Evolutionary conservation across 2,888 invertebrate genomes (phyloP).

Genomic region (Octonoba sinensis): DNA sequence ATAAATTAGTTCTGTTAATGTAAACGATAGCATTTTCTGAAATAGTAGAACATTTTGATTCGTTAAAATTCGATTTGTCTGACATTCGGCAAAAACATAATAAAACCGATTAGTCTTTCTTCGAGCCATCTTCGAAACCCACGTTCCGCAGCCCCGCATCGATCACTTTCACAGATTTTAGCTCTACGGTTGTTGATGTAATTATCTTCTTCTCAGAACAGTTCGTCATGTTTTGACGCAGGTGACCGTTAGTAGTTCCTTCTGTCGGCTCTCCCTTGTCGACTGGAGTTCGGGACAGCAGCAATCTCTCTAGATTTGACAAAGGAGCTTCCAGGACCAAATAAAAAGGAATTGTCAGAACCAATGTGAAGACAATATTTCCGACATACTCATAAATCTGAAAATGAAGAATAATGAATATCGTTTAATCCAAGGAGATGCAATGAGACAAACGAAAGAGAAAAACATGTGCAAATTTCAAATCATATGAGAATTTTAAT

Average conservation of each 20-base stretch:
- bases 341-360: conserved; percentile 34
- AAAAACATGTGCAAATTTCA: too few species aligned
- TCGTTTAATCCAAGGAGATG: too few species aligned
- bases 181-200: neutral
- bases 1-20: too few species aligned
- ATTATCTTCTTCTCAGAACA: neutral
- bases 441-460: too few species aligned
- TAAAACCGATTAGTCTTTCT: too few species aligned
- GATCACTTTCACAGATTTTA: conserved; percentile 31
- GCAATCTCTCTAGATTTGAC: conserved; percentile 41
- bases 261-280: neutral
- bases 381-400: conserved; percentile 46
- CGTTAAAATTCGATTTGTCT: too few species aligned
- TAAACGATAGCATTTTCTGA: too few species aligned
- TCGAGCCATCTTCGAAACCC: neutral
- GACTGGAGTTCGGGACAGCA: neutral
- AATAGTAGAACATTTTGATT: too few species aligned
- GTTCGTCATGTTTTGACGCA: neutral
- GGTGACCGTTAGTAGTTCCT: neutral
- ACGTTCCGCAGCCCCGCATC: conserved; percentile 1
- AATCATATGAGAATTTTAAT: too few species aligned
- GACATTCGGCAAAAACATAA: too few species aligned
- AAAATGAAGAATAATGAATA: neutral
- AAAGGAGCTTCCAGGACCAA: conserved; percentile 44
- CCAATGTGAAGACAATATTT: conserved; percentile 23